phyloP scores from a whole-genome alignment of 2,113 vertebrate genomes.

The Xiphophorus hellerii region DNA sequence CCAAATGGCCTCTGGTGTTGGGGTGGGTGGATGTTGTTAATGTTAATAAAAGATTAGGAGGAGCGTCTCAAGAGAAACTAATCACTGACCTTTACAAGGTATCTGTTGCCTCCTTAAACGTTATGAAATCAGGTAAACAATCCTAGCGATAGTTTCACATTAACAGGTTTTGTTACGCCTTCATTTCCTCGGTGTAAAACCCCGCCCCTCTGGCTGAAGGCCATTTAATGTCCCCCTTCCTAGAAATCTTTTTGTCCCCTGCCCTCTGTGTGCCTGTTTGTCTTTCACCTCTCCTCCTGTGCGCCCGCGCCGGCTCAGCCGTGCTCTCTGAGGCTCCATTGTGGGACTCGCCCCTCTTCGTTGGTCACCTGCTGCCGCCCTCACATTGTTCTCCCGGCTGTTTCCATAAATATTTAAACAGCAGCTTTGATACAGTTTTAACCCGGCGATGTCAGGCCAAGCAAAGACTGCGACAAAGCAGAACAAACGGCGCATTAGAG shows the following conservation, averaged over 20 bases:
- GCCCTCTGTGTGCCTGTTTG: slow-evolving; percentile 9
- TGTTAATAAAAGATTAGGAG: not conserved
- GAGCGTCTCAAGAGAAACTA: not conserved
- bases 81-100: not conserved
- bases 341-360: slow-evolving; percentile 40
- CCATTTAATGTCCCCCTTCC: not conserved
- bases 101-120: not conserved
- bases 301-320: slow-evolving; percentile 31
- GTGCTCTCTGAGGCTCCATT: slow-evolving; percentile 36
- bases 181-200: too few relatives aligned
- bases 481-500: slow-evolving; percentile 13
- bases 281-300: slow-evolving; percentile 33
- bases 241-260: slow-evolving; percentile 9
- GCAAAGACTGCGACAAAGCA: slow-evolving; percentile 45
- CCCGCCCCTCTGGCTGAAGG: not conserved
- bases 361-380: slow-evolving; percentile 64
- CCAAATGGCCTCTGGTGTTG: not conserved
- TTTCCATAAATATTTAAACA: slow-evolving; percentile 72
- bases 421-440: slow-evolving; percentile 42
- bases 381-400: slow-evolving; percentile 67
- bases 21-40: not conserved
- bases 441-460: slow-evolving; percentile 44
- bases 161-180: slow-evolving; percentile 21
- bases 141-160: not conserved
- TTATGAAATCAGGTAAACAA: not conserved